These are phyloP conservation scores for Boulengeromyrus knoepffleri DNA, from an alignment of 2,113 vertebrate species.

Conservation along the genomic window DNA sequence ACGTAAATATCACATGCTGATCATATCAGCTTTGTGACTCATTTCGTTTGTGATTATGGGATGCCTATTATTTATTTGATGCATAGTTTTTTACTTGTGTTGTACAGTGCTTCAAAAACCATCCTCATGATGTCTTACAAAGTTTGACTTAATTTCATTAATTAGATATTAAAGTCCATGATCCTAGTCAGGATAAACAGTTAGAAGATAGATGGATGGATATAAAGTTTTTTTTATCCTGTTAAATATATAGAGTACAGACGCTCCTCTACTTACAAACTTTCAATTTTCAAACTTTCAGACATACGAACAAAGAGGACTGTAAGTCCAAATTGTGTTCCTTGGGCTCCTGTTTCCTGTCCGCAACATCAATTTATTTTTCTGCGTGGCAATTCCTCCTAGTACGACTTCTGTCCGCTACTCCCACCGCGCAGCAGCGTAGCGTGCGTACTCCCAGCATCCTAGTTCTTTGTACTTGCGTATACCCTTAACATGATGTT, in stretches of 20 bases:
- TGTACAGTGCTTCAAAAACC: not conserved
- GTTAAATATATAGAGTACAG: not conserved
- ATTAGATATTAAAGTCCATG: not conserved
- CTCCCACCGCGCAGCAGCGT: too few relatives aligned
- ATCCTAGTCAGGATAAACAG: not conserved
- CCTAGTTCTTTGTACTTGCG: too few relatives aligned
- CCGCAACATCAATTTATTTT: too few relatives aligned
- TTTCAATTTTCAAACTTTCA: too few relatives aligned
- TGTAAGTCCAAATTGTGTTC: too few relatives aligned
- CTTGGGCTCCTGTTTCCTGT: too few relatives aligned
- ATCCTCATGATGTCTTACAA: not conserved
- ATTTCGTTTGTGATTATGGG: not conserved
- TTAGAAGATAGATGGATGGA: not conserved
- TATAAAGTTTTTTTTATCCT: not conserved
- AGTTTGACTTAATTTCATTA: not conserved
- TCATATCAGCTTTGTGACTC: conserved; percentile 3
- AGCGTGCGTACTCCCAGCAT: too few relatives aligned
- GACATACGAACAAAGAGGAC: too few relatives aligned
- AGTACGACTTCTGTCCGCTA: too few relatives aligned
- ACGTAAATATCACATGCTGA: not conserved
- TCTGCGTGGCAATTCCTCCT: too few relatives aligned
- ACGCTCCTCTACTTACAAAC: too few relatives aligned
- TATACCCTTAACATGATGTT: too few relatives aligned
- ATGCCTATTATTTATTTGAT: not conserved
- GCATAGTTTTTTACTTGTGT: not conserved